Base-by-base conservation (phyloP, 2,888 invertebrate genomes). In the Nephrotoma flavescens region DNA sequence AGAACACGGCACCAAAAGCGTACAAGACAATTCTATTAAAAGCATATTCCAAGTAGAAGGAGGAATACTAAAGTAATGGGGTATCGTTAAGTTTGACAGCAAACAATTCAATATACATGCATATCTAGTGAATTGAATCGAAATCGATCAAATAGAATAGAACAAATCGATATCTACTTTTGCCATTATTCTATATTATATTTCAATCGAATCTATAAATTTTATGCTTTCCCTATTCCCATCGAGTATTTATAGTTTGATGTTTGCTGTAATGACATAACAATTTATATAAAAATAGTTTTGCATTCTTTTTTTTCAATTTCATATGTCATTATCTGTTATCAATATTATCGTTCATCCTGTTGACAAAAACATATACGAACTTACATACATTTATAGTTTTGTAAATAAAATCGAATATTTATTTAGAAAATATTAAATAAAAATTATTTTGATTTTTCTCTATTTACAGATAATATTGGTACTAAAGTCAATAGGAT, bases 401-500 rank as follows among this genome's bases (percentile, higher is more conserved):
- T 31, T 31, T 31, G 31, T 31, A 31, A 31, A 31, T 31, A 31
- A 31, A 0, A 31, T 31, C 31, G 31, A 31, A 31, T 31, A 31
- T 31, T 47, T 47, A 47, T 6, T 15, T 52, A n/a, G 52, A 52
- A 52, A 52, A 52, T 47, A 47, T n/a, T 52, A 52, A 52, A 15
- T 47, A n/a, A 83, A 83, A 83, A 41, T 42, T 84, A 7, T 84
- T 84, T 12, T 41, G 41, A n/a, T 42, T 83, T 83, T 41, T 47
- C 47, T 47, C 11, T 42, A 42, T 84, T 84, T 84, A 12, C 94
- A 97, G 95, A 94, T 97, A 87, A 96, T 96, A 88, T 93, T 96
- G 88, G 94, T 96, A 87, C 93, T 96, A 88, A 96, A 96, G 91
- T 95, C 96, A 15, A 92, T 97, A 88, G 93, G 95, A 88, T 91